Base-by-base conservation (phyloP, 1,140 invertebrate species). In the Bombus vancouverensis region DNA sequence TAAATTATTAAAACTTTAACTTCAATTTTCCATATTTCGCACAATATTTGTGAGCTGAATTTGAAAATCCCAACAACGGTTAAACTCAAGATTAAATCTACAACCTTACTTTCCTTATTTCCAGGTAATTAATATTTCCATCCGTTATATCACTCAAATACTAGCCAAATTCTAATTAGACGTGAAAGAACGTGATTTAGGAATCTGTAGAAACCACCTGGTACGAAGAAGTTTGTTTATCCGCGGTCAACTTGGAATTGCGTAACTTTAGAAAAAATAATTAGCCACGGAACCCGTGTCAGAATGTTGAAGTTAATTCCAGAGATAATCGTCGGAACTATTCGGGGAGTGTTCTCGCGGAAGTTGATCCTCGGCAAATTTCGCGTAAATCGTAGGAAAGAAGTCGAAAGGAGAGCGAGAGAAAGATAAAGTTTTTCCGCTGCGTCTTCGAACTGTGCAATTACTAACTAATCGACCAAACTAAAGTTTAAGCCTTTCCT, bases 401-500 rank as follows among this genome's bases (percentile, higher is more conserved):
- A 85, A 37, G 37, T n/a, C 42, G 25, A 83, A n/a, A 22, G 71
- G 8, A 53, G 39, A 13, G 70, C 6, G 25, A 18, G 25, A 28
- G 37, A 18, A 28, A 34, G 44, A 75, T 32, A 44, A 86, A 89
- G 71, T 77, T 81, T 76, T 65, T 85, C 57, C 32, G 28, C 28
- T 59, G 68, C 39, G 39, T 79, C 83, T 47, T 66, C 22, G n/a
- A 79, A 79, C 65, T 22, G 81, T 32, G 84, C 84, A 89, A 87
- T 92, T 90, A 88, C 88, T 80, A 91, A 93, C 89, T 91, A 75
- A 74, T 77, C 66, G 72, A 25, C 37, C 47, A 47, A 34, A 25
- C 37, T 25, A 47, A 92, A 93, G 81, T 93, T 93, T 88, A 89
- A 93, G 92, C 86, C 92, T 93, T 80, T 18, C 75, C 81, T 92